Evolutionary conservation across 2,113 vertebrate species (phyloP).

Genomic region (Lepidothrix coronata): DNA sequence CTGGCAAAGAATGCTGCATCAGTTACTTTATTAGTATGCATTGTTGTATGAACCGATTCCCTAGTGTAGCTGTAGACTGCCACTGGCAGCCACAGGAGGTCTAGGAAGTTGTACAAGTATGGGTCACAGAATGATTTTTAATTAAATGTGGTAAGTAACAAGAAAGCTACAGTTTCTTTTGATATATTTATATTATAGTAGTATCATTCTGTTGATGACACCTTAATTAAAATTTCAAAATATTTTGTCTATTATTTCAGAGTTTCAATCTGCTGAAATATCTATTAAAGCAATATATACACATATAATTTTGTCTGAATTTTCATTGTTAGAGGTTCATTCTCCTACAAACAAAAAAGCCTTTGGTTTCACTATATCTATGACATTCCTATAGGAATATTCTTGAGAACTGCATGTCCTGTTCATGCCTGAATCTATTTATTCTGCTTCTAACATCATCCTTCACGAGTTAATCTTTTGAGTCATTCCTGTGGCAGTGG

Average conservation of each 20-base stretch:
- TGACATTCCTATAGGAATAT: not conserved
- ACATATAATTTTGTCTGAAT: not conserved
- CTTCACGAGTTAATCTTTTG: not conserved
- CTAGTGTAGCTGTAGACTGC: not conserved
- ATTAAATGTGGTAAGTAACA: constrained; percentile 38
- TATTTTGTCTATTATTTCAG: not conserved
- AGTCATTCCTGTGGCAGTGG: not conserved
- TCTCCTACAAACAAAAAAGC: not conserved
- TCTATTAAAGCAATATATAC: not conserved
- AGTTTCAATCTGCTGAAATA: not conserved
- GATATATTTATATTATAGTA: not conserved
- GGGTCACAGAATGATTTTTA: constrained; percentile 43
- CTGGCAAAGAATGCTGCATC: constrained; percentile 1
- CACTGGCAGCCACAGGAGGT: constrained; percentile 11
- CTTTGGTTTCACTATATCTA: not conserved
- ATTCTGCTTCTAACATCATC: not conserved
- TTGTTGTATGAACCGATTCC: constrained; percentile 34
- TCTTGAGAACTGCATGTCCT: not conserved
- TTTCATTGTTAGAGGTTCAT: not conserved
- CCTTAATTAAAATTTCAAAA: not conserved
- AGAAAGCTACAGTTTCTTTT: constrained; percentile 23
- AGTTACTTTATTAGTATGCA: constrained; percentile 51
- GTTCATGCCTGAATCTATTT: not conserved
- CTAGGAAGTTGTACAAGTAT: constrained; percentile 28
- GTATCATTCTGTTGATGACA: not conserved